phyloP scores from a whole-genome alignment of 1,140 invertebrate species.

The Cherax quadricarinatus region DNA sequence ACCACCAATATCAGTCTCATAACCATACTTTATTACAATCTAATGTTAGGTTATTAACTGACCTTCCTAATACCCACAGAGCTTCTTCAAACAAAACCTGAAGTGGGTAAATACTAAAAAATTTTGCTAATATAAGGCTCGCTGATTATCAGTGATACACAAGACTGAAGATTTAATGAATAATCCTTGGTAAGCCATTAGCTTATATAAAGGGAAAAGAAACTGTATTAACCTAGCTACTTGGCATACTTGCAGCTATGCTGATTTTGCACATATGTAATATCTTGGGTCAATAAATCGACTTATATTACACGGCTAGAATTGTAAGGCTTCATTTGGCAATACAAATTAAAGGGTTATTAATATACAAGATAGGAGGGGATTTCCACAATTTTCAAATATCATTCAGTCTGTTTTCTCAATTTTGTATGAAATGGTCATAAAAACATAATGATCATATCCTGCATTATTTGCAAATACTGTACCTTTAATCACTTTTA shows the following conservation, averaged over 20 bases:
- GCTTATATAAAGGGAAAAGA: neutral
- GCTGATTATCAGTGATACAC: neutral
- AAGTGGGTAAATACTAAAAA: neutral
- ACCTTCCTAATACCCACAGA: neutral
- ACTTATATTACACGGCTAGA: neutral
- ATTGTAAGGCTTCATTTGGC: slow-evolving; percentile 52
- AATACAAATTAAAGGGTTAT: slow-evolving; percentile 25
- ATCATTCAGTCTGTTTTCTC: neutral
- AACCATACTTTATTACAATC: neutral
- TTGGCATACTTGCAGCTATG: neutral
- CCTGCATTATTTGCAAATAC: slow-evolving; percentile 8
- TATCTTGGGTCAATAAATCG: neutral
- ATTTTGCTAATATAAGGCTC: neutral
- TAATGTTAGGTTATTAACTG: neutral
- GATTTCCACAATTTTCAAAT: neutral
- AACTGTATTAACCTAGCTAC: neutral
- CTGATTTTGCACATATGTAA: neutral
- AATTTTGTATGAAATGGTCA: neutral
- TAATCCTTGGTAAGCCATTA: neutral
- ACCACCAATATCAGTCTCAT: slow-evolving; percentile 19
- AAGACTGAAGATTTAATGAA: neutral
- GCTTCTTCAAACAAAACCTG: neutral
- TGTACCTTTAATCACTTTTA: neutral
- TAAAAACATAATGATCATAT: slow-evolving; percentile 15
- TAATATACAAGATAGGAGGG: slow-evolving; percentile 29